These are phyloP conservation scores for Gymnobelideus leadbeateri DNA, from an alignment of 2,113 vertebrate genomes.

Conservation along the genomic window DNA sequence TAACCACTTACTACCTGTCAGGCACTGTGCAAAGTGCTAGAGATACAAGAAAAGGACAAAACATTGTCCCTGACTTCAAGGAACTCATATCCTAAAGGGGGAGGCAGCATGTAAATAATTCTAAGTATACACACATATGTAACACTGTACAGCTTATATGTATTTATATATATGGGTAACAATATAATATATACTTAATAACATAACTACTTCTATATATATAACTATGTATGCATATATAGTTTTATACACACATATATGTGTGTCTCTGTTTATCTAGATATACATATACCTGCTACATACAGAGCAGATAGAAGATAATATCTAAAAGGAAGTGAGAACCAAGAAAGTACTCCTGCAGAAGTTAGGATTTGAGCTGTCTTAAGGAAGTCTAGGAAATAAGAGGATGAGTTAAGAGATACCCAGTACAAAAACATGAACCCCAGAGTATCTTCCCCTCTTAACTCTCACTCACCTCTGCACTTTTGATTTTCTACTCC, in stretches of 20 bases:
- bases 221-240: not conserved
- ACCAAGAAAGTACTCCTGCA: not conserved
- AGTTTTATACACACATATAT: not conserved
- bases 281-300: not conserved
- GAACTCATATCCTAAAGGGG: not conserved
- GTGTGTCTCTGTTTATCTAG: not conserved
- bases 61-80: not conserved
- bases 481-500: not conserved
- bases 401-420: not conserved
- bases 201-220: not conserved
- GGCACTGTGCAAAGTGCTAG: not conserved
- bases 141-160: not conserved
- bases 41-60: not conserved
- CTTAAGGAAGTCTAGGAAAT: not conserved
- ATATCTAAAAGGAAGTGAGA: not conserved
- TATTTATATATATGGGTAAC: not conserved
- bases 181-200: not conserved
- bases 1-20: not conserved
- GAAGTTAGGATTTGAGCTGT: not conserved
- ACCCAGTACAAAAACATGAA: not conserved
- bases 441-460: not conserved
- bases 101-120: not conserved
- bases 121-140: not conserved
- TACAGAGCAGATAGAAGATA: not conserved
- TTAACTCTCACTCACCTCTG: not conserved